phyloP scores from a whole-genome alignment of 2,113 vertebrate genomes.

The Megalops atlanticus region DNA sequence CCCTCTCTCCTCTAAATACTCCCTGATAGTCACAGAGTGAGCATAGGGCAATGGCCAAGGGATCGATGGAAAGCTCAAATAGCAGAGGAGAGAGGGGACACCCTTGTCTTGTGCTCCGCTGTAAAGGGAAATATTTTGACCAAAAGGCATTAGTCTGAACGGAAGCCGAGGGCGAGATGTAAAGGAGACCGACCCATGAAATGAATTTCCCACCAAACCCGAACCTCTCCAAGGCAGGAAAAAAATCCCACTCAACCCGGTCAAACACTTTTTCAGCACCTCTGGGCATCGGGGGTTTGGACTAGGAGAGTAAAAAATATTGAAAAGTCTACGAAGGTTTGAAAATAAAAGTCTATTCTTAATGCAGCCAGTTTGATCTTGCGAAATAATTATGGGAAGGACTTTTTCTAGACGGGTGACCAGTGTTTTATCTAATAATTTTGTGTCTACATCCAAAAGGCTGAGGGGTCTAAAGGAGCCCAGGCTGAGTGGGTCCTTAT shows the following conservation, averaged over 20 bases:
- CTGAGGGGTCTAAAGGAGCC: no score
- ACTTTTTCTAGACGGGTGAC: no score
- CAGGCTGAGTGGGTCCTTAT: no score
- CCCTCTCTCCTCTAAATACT: slow-evolving; percentile 17
- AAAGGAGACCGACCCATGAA: no score
- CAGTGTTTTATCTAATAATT: no score
- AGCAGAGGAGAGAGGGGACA: no score
- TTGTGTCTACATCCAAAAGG: no score
- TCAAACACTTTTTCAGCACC: not conserved
- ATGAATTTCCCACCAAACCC: not conserved
- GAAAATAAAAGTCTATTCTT: slow-evolving; percentile 4
- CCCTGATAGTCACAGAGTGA: slow-evolving; percentile 10
- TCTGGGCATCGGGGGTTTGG: not conserved
- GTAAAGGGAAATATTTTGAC: no score
- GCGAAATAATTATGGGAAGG: no score
- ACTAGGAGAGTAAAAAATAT: slow-evolving; percentile 11
- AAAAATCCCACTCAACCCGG: not conserved
- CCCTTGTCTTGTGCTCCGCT: no score
- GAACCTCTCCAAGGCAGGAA: slow-evolving; percentile 5
- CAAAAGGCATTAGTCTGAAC: no score
- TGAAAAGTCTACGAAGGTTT: slow-evolving; percentile 3
- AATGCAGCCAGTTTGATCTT: not conserved
- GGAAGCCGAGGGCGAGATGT: no score
- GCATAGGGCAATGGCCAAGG: slow-evolving; percentile 20
- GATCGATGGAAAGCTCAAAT: not conserved